A percentile compares a stretch with the other conserved stretches of the same genome.
These are phyloP conservation scores for Melanotaenia trifasciata DNA, from an alignment of 2,797 vertebrate genomes.

Conservation along the genomic window DNA sequence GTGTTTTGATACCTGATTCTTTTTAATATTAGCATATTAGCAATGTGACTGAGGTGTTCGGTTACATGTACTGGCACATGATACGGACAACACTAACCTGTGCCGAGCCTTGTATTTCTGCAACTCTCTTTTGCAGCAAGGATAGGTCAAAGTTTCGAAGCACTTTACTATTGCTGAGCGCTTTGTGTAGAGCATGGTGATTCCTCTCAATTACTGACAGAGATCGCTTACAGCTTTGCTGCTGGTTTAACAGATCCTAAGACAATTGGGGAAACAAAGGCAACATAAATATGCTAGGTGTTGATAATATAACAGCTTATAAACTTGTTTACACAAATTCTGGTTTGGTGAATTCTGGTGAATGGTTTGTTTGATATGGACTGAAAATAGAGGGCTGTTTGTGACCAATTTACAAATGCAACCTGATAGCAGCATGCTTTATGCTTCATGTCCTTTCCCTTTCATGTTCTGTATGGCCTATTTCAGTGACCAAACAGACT, in stretches of 20 bases:
- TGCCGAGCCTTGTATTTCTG: slow-evolving; percentile 88
- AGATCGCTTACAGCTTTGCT: slow-evolving; percentile 93
- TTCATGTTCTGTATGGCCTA: background rate
- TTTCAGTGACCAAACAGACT: background rate
- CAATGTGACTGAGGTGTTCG: slow-evolving; percentile 22
- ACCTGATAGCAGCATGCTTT: background rate
- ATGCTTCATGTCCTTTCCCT: background rate
- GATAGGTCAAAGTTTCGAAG: slow-evolving; percentile 88
- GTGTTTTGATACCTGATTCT: slow-evolving; percentile 36
- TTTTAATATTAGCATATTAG: slow-evolving; percentile 43
- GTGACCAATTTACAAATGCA: background rate
- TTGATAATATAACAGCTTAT: background rate
- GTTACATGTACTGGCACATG: background rate
- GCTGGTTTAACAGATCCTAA: slow-evolving; percentile 92
- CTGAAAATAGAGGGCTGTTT: background rate
- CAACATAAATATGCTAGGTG: background rate
- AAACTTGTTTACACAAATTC: background rate
- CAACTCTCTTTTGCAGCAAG: slow-evolving; percentile 89
- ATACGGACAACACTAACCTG: slow-evolving; percentile 82
- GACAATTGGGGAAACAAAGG: slow-evolving; percentile 6
- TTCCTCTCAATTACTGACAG: slow-evolving; percentile 91
- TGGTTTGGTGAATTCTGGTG: too few species aligned
- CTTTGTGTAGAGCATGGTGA: slow-evolving; percentile 87
- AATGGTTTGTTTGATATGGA: background rate
- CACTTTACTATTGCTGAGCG: slow-evolving; percentile 84